Conservation (phyloP, 1,140 invertebrate species). For the Trachymyrmex cornetzi region DNA sequence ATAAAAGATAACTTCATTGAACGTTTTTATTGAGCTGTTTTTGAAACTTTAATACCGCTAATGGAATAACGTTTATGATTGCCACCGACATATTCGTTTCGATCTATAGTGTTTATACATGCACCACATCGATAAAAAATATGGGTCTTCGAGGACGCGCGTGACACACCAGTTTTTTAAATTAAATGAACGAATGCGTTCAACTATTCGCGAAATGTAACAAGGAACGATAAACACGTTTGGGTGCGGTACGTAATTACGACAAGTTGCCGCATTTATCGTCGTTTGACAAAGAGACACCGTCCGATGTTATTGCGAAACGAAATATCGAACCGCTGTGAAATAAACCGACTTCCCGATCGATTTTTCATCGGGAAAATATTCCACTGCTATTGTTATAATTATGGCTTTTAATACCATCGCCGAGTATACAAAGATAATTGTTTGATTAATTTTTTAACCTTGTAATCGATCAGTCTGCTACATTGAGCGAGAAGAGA, state of each 20-base stretch:
- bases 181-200: conserved; percentile 48
- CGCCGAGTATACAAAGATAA: conserved; percentile 4
- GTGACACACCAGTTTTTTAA: background rate
- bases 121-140: conserved; percentile 34
- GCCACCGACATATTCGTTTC: conserved; percentile 1
- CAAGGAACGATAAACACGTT: conserved; percentile 48
- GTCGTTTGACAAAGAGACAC: conserved; percentile 48
- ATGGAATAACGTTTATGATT: conserved; percentile 33
- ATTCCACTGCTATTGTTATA: background rate
- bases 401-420: conserved; percentile 22
- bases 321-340: conserved; percentile 34
- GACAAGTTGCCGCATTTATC: conserved; percentile 52
- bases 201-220: conserved; percentile 39
- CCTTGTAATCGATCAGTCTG: conserved; percentile 15
- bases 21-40: background rate
- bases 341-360: conserved; percentile 10
- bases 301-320: conserved; percentile 43
- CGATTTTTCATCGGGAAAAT: conserved; percentile 1
- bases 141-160: conserved; percentile 12
- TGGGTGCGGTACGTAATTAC: conserved; percentile 33
- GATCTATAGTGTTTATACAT: background rate
- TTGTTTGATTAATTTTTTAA: conserved; percentile 57
- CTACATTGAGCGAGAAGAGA: background rate
- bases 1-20: background rate
- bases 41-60: conserved; percentile 33